phyloP scores from a whole-genome alignment of 2,797 vertebrate species.

The Rhinella marina region DNA sequence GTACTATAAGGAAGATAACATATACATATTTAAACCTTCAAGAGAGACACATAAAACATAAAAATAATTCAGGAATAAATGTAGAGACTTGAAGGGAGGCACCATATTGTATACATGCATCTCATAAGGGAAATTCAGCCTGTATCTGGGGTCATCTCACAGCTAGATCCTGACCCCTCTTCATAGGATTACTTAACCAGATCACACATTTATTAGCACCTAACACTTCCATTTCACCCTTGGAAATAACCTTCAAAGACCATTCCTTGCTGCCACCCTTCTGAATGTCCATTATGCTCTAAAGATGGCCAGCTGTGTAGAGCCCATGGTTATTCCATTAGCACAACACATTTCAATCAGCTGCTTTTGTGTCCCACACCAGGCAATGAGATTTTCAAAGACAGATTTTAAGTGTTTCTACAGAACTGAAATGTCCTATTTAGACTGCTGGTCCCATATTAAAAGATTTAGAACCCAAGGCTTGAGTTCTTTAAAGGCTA shows the following conservation, averaged over 20 bases:
- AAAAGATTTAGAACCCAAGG: not conserved
- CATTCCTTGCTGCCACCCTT: not conserved
- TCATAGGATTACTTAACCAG: constrained; percentile 15
- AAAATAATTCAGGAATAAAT: not conserved
- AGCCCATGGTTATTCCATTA: constrained; percentile 31
- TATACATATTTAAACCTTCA: too few relatives aligned
- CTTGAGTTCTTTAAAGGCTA: not conserved
- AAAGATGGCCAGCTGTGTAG: constrained; percentile 42
- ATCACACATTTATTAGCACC: constrained; percentile 13
- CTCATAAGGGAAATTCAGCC: not conserved
- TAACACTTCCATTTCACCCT: constrained; percentile 1
- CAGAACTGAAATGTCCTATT: constrained; percentile 14
- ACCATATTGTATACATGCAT: not conserved
- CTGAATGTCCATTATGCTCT: not conserved
- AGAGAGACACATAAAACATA: too few relatives aligned
- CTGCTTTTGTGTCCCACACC: not conserved
- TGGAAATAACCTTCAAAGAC: constrained; percentile 39
- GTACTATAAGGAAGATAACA: too few relatives aligned
- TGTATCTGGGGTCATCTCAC: not conserved
- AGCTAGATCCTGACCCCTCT: constrained; percentile 5
- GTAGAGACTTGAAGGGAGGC: not conserved
- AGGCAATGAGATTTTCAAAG: constrained; percentile 33
- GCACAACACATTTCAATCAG: constrained; percentile 34
- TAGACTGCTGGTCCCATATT: not conserved
- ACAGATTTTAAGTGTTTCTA: constrained; percentile 23